These are phyloP conservation scores for Kryptolebias marmoratus DNA, from an alignment of 2,113 vertebrate genomes.

Conservation along the genomic window DNA sequence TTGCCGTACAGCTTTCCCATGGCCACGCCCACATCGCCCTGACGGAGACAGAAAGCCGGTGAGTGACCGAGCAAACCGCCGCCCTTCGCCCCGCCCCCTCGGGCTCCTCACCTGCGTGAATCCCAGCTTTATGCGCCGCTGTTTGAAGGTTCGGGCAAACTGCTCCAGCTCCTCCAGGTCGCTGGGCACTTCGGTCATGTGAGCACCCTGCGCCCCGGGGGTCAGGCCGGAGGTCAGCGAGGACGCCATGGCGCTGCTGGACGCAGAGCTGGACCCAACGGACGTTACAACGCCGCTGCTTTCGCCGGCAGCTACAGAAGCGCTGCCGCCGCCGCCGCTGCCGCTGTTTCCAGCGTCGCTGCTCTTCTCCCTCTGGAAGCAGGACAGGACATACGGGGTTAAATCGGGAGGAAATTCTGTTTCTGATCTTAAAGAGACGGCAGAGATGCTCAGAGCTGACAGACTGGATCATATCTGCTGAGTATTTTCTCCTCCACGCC, in stretches of 20 bases:
- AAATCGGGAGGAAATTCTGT: no score
- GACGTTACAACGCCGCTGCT: conserved; percentile 44
- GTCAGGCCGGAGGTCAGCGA: conserved; percentile 56
- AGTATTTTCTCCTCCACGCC: no score
- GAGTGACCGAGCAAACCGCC: not conserved
- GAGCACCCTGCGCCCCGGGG: conserved; percentile 71
- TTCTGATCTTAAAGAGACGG: no score
- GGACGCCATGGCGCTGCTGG: conserved; percentile 63
- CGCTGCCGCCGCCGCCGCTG: conserved; percentile 4
- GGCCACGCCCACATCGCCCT: conserved; percentile 93
- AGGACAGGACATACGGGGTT: not conserved
- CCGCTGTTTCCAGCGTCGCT: conserved; percentile 45
- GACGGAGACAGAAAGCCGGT: not conserved
- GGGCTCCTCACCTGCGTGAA: conserved; percentile 87
- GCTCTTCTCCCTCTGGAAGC: conserved; percentile 82
- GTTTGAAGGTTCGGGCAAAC: conserved; percentile 93
- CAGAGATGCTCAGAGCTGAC: no score
- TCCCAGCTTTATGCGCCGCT: conserved; percentile 91
- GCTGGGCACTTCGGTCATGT: conserved; percentile 86
- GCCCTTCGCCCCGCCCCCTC: not conserved
- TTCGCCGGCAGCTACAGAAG: conserved; percentile 28
- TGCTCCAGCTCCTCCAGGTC: conserved; percentile 94
- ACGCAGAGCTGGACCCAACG: conserved; percentile 54
- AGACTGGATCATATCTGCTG: no score
- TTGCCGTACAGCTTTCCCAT: conserved; percentile 95